phyloP scores from a whole-genome alignment of 2,113 vertebrate species.

The Vulpes ferrilata region DNA sequence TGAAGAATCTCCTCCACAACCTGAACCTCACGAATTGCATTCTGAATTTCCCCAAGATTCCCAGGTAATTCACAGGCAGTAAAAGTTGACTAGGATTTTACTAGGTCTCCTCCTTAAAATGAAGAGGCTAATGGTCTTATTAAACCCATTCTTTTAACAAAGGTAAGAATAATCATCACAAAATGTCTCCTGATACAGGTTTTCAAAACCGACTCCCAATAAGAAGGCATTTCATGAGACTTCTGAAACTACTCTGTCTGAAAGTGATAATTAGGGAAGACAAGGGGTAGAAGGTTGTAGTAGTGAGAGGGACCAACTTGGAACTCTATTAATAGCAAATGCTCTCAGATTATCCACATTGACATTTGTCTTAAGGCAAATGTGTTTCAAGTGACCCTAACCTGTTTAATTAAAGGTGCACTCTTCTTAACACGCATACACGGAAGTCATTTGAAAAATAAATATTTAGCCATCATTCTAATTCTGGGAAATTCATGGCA shows the following conservation, averaged over 20 bases:
- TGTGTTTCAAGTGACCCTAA: neutral
- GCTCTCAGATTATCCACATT: neutral
- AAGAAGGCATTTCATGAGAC: neutral
- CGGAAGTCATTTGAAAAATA: conserved; percentile 50
- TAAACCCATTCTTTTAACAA: neutral
- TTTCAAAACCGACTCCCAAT: neutral
- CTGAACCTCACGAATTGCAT: neutral
- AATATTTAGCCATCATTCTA: neutral
- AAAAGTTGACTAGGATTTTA: neutral
- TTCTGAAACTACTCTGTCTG: neutral
- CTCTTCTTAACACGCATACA: neutral
- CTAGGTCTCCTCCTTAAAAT: neutral
- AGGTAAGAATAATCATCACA: neutral
- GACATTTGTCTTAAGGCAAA: neutral
- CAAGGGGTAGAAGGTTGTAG: neutral
- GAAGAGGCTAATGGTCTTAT: neutral
- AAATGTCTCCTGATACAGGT: neutral
- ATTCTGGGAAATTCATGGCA: neutral
- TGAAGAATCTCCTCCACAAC: fast-evolving
- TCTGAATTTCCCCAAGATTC: neutral
- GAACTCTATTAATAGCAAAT: neutral
- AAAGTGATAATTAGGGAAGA: neutral
- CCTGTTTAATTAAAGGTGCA: neutral
- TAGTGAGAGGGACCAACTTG: neutral
- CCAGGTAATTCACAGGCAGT: neutral